phyloP scores from a whole-genome alignment of 2,888 invertebrate species.

The Oxytorus armatus region DNA sequence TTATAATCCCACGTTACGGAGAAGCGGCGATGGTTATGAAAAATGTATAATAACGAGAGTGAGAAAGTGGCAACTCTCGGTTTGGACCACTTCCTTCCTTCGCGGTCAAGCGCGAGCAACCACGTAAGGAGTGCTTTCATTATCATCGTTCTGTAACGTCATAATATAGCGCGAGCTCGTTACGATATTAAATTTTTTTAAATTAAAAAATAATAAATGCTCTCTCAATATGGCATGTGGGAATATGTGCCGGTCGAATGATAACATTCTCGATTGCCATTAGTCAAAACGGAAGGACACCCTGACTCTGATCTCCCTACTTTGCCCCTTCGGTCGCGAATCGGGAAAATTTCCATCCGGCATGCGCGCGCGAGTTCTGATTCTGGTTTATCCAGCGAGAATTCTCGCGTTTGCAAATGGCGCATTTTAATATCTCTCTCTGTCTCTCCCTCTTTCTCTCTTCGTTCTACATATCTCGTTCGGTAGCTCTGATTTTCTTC shows the following conservation, averaged over 20 bases:
- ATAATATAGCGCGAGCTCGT: constrained; percentile 41
- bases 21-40: too few relatives aligned
- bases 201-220: neutral
- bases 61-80: constrained; percentile 31
- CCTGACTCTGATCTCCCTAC: constrained; percentile 29
- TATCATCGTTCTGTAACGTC: constrained; percentile 44
- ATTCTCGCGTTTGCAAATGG: constrained; percentile 54
- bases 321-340: neutral
- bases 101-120: constrained; percentile 52
- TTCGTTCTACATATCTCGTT: constrained; percentile 30
- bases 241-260: constrained; percentile 12
- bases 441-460: constrained; percentile 14
- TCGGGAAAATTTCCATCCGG: constrained; percentile 56
- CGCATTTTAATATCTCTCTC: constrained; percentile 25
- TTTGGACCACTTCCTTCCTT: constrained; percentile 69
- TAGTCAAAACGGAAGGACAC: constrained; percentile 43
- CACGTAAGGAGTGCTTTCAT: constrained; percentile 24
- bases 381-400: constrained; percentile 54
- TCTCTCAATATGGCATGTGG: constrained; percentile 21
- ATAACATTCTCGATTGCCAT: constrained; percentile 45
- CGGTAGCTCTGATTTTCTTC: constrained; percentile 29
- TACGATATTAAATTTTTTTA: constrained; percentile 46
- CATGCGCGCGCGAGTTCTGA: constrained; percentile 24
- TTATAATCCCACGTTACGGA: too few relatives aligned
- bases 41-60: constrained; percentile 21